Conservation (phyloP, 2,113 vertebrate species). For the Microcebus ravelobensis region DNA sequence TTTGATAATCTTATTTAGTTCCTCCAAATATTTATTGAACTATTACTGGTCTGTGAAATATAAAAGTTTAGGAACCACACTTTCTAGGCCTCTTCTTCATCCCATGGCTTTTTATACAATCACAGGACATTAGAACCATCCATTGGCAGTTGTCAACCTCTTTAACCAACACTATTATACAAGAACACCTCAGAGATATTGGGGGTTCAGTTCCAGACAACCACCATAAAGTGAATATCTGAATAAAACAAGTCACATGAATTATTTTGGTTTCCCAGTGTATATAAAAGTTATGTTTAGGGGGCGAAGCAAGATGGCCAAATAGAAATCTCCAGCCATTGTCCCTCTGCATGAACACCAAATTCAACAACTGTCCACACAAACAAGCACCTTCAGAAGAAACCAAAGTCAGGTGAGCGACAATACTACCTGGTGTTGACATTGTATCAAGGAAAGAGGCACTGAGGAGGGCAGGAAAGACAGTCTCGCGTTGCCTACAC, state of each 20-base stretch:
- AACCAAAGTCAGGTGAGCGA: no score
- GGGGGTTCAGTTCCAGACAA: neutral
- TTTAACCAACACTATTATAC: neutral
- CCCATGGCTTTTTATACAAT: neutral
- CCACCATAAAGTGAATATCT: neutral
- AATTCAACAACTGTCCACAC: no score
- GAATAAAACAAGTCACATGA: neutral
- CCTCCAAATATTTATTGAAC: neutral
- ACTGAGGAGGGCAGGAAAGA: no score
- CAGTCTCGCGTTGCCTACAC: no score
- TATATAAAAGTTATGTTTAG: neutral
- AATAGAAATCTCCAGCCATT: no score
- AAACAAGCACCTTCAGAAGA: no score
- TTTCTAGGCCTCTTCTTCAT: neutral
- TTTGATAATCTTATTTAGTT: conserved; percentile 10
- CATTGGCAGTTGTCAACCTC: neutral
- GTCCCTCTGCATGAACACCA: no score
- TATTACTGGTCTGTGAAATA: neutral
- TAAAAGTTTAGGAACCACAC: neutral
- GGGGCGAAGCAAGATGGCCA: no score
- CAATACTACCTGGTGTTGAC: no score
- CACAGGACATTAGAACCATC: neutral
- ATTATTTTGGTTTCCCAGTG: neutral
- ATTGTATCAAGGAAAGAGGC: no score
- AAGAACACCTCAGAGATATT: neutral